Conservation (phyloP, 2,797 vertebrate genomes). For the Coranthus polyacanthus region DNA sequence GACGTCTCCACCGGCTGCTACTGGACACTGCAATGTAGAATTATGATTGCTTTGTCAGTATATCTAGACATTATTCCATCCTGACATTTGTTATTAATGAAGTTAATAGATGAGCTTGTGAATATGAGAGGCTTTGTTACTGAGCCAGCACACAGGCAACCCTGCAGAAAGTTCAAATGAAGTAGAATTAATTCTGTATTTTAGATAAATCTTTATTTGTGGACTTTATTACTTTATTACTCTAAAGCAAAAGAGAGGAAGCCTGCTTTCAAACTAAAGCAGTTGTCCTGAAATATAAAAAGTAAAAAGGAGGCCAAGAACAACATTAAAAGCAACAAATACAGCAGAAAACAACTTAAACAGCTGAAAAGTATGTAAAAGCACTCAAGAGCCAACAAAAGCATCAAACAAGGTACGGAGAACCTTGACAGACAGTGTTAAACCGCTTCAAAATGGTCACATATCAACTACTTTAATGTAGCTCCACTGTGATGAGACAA, state of each 20-base stretch:
- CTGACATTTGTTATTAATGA: slow-evolving; percentile 22
- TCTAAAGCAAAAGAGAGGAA: no score
- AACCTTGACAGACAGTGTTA: slow-evolving; percentile 37
- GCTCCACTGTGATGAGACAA: slow-evolving; percentile 47
- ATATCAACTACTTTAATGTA: slow-evolving; percentile 48
- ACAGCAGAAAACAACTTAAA: slow-evolving; percentile 30
- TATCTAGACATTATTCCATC: background rate
- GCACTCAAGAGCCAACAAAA: slow-evolving; percentile 30
- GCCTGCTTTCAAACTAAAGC: no score
- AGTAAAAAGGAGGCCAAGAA: slow-evolving; percentile 13
- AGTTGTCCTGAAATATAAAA: no score
- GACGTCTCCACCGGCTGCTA: slow-evolving; percentile 96
- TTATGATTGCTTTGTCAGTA: background rate
- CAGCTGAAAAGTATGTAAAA: no score
- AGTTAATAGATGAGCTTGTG: slow-evolving; percentile 40
- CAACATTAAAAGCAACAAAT: slow-evolving; percentile 33
- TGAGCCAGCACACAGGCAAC: slow-evolving; percentile 17
- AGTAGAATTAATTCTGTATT: no score
- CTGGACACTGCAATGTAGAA: slow-evolving; percentile 81
- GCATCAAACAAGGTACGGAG: slow-evolving; percentile 19
- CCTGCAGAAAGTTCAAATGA: background rate
- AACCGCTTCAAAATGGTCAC: slow-evolving; percentile 38
- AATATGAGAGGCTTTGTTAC: slow-evolving; percentile 34
- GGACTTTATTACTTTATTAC: no score
- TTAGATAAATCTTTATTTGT: no score